Percentiles rank a stretch among this genome's conserved stretches.
Evolutionary conservation across 2,113 vertebrate species (phyloP).

Genomic region (Osmerus eperlanus): DNA sequence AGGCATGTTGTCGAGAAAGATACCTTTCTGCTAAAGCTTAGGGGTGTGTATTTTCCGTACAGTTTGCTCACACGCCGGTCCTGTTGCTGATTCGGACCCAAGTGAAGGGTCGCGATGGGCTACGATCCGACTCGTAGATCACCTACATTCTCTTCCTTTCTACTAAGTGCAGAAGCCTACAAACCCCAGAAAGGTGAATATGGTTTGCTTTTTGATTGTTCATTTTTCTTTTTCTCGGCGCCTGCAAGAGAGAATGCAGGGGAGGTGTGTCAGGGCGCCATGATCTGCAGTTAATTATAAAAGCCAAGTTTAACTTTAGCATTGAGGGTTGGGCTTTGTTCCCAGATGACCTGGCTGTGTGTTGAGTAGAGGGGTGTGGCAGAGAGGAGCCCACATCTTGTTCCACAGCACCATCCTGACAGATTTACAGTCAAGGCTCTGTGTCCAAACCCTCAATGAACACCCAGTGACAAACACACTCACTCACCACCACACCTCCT

Average conservation of each 20-base stretch:
- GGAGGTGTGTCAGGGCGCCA: neutral
- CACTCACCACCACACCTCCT: slow-evolving; percentile 11
- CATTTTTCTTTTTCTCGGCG: too few relatives aligned
- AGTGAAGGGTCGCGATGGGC: neutral
- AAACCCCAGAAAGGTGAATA: too few relatives aligned
- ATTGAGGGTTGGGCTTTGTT: slow-evolving; percentile 8
- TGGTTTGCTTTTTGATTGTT: too few relatives aligned
- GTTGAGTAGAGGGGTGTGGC: slow-evolving; percentile 31
- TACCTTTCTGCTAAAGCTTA: too few relatives aligned
- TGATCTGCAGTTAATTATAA: slow-evolving; percentile 30
- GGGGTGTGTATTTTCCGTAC: neutral
- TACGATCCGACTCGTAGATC: neutral
- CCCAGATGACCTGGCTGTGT: slow-evolving; percentile 17
- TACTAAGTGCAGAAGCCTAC: too few relatives aligned
- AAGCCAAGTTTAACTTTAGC: slow-evolving; percentile 20
- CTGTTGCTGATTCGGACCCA: neutral
- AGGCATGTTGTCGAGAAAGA: too few relatives aligned
- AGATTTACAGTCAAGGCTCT: slow-evolving; percentile 50
- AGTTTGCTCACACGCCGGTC: too few relatives aligned
- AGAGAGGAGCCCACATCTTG: slow-evolving; percentile 11
- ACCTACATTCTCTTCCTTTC: too few relatives aligned
- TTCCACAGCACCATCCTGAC: slow-evolving; percentile 29
- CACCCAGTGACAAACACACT: slow-evolving; percentile 5
- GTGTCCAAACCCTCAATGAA: slow-evolving; percentile 35
- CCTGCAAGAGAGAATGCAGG: slow-evolving; percentile 14